Evolutionary conservation across 2,113 vertebrate genomes (phyloP).

Genomic region (Pyxicephalus adspersus): DNA sequence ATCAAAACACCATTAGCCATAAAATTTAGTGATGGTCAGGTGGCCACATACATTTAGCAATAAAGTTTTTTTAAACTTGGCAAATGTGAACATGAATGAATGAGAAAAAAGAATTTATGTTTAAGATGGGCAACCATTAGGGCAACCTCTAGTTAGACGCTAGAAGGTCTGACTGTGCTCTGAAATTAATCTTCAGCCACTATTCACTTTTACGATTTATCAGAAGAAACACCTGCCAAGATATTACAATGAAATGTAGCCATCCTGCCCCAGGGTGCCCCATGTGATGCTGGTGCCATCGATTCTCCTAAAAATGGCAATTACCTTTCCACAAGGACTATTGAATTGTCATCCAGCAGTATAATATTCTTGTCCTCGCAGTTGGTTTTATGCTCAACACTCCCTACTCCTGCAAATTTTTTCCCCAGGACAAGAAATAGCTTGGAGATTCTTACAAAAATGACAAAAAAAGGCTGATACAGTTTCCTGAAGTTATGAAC

Average conservation of each 20-base stretch:
- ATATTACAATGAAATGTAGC: conserved; percentile 8
- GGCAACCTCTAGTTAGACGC: no score
- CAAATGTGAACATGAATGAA: no score
- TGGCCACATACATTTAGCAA: no score
- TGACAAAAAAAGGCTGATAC: no score
- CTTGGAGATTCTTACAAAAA: not conserved
- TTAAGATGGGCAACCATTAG: no score
- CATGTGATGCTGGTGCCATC: not conserved
- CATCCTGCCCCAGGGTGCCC: not conserved
- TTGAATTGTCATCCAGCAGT: not conserved
- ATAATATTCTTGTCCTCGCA: not conserved
- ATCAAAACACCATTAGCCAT: no score
- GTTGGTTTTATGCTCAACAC: not conserved
- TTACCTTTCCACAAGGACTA: conserved; percentile 13
- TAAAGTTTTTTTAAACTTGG: no score
- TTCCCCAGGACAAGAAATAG: not conserved
- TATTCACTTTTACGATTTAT: not conserved
- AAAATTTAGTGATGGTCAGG: no score
- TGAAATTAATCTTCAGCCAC: not conserved
- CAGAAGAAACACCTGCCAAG: not conserved
- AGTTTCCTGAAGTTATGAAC: not conserved
- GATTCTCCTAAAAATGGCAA: conserved; percentile 17
- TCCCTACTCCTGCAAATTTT: not conserved
- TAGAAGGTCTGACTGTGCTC: no score
- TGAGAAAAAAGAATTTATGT: no score